Evolutionary conservation across 2,888 invertebrate genomes (phyloP), one percentile per base, ranked within the genome.

Genomic region (Apeira syringaria): DNA sequence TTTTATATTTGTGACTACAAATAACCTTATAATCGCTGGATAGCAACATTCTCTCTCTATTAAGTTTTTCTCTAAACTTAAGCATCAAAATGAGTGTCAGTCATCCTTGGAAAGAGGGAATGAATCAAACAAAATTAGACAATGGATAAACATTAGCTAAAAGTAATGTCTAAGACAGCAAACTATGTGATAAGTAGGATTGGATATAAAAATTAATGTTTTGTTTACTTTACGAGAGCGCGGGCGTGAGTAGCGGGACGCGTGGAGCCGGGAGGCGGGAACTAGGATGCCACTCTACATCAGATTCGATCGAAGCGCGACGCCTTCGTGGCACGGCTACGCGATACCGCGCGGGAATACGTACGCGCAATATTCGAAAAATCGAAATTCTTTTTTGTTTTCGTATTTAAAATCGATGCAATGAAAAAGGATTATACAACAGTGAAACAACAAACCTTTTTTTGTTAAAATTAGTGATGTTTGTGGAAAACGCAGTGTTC

Each of bases 211-310:
- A 37, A 34, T 43, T 50, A 44, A 56, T 51, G 51, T 42, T 67
- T 68, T 69, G 68, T 65, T 69, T 62, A 68, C 60, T 53, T 59
- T 46, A 62, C 52, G 60, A 63, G 65, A 63, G 73, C 64, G 73
- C 73, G 80, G 72, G 78, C 51, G 59, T 56, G 56, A 50, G 64
- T 51, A 56, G 63, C 61, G 68, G 63, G 64, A 62, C 64, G 63
- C 61, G 50, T 62, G 61, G 59, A 59, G 60, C 54, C 57, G 66
- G 70, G 66, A 77, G 74, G 79, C 81, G 80, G 75, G 75, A 70
- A 72, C 59, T 54, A 67, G 67, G 63, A 74, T 68, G 73, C 73
- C 80, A 79, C 78, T 84, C 70, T 56, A 66, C 74, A 63, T 61
- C 65, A 67, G 68, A 73, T 69, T 68, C 68, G 70, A 65, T 59